These are phyloP conservation scores for Crossocerus cetratus DNA, from an alignment of 2,888 invertebrate species.

Conservation along the genomic window DNA sequence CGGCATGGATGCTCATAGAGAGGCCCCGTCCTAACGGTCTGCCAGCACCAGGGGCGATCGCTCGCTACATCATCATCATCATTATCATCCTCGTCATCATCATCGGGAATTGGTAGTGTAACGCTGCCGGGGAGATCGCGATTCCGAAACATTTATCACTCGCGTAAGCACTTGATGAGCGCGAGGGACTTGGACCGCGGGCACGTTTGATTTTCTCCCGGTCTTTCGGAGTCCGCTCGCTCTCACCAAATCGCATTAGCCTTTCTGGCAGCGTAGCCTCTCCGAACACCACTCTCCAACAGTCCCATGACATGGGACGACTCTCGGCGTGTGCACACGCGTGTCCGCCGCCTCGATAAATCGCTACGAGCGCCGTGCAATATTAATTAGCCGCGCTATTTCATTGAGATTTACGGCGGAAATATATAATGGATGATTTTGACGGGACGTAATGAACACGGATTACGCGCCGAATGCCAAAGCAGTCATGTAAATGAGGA, in stretches of 20 bases:
- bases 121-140: constrained; percentile 6
- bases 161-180: constrained; percentile 30
- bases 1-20: constrained; percentile 1
- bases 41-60: too few relatives aligned
- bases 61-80: too few relatives aligned
- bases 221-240: too few relatives aligned
- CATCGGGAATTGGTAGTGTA: too few relatives aligned
- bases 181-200: constrained; percentile 10
- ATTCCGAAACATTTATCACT: constrained; percentile 17
- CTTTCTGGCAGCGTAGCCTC: background rate
- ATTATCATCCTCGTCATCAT: too few relatives aligned
- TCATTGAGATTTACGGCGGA: constrained; percentile 1
- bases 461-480: background rate
- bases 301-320: background rate
- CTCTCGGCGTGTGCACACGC: background rate
- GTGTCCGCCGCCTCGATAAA: constrained; percentile 6
- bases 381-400: constrained; percentile 11
- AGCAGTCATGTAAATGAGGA: background rate
- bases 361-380: background rate
- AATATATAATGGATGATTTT: background rate
- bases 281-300: too few relatives aligned
- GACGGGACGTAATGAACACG: background rate
- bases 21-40: background rate
- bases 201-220: background rate
- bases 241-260: background rate